phyloP scores from a whole-genome alignment of 2,888 invertebrate genomes.

The Eilema depressum region DNA sequence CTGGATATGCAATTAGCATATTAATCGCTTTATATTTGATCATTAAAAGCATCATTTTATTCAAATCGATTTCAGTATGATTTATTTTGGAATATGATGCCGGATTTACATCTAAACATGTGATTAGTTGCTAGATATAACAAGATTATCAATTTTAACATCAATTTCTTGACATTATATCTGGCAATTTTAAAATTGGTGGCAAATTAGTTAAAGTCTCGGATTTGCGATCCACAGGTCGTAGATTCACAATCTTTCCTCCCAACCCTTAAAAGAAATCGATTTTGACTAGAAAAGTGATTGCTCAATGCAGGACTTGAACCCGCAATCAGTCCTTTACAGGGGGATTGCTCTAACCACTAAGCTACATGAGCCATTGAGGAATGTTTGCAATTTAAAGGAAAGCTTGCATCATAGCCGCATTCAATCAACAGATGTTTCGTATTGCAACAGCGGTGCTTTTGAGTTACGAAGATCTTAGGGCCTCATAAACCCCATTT shows the following conservation, averaged over 20 bases:
- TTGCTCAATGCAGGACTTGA: too few species aligned
- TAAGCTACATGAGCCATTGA: too few species aligned
- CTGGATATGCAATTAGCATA: constrained; percentile 78
- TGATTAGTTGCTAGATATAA: constrained; percentile 32
- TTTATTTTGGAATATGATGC: constrained; percentile 45
- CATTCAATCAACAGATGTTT: too few species aligned
- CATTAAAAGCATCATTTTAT: constrained; percentile 51
- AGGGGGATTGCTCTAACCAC: too few species aligned
- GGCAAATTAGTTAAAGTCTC: not conserved
- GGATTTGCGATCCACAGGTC: too few species aligned
- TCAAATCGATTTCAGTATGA: constrained; percentile 50
- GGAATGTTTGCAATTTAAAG: too few species aligned
- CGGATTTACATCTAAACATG: constrained; percentile 34
- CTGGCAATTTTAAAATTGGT: constrained; percentile 14
- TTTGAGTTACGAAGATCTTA: not conserved
- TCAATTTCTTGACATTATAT: constrained; percentile 35
- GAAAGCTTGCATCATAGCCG: too few species aligned
- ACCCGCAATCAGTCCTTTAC: too few species aligned
- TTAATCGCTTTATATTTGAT: constrained; percentile 74
- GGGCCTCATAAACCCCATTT: not conserved
- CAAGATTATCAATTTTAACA: constrained; percentile 25
- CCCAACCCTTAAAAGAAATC: not conserved
- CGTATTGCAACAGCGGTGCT: not conserved
- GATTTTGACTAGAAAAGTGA: too few species aligned
- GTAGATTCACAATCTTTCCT: too few species aligned